Base-by-base conservation (phyloP, 2,113 vertebrate species). In the Symphodus melops region DNA sequence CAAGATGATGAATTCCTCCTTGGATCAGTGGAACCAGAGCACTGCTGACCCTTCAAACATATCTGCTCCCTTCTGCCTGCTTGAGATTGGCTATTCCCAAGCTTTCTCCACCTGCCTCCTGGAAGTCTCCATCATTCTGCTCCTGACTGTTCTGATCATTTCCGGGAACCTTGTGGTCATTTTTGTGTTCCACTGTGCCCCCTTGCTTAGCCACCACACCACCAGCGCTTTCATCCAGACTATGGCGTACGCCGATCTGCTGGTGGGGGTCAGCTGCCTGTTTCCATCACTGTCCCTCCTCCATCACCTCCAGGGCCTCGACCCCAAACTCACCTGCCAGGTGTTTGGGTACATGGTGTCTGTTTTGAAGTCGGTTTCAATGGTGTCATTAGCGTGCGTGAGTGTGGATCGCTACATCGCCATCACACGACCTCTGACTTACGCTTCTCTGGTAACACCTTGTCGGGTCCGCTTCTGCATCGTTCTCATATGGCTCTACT, bases 211-310 rank as follows among this genome's bases (percentile, higher is more conserved):
- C 93, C 96, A 98, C 85, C 98, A 99, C 85, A 97, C 96, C 80
- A 98, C 97, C 88, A 98, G 97, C 89, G 96, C 97, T 87, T 99
- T 99, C 92, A 98, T 99, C 83, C 97, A 98, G 94, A 99, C 98
- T 33, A 99, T 99, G 98, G 96, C 98, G 0, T 99, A 99, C 20
- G 98, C 98, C 37, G 98, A 99, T 89, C 94, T 99, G 68, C 91
- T 98, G 92, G 97, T 99, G 77, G 98, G 98, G 1, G 93, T 99
- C 61, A 98, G 97, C 94, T 99, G 98, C 92, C 94, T 99, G 77
- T 95, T 99, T 80, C 98, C 98, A 39, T 98, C 97, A 64, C 90
- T 99, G 83, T 98, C 96, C 56, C 91, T 99, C 63, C 95, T 99
- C 42, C 95, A 96, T 89, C 95, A 95, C 69, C 94, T 96, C 0